These are phyloP conservation scores for Sebastes fasciatus DNA, from an alignment of 2,113 vertebrate species.

Conservation along the genomic window DNA sequence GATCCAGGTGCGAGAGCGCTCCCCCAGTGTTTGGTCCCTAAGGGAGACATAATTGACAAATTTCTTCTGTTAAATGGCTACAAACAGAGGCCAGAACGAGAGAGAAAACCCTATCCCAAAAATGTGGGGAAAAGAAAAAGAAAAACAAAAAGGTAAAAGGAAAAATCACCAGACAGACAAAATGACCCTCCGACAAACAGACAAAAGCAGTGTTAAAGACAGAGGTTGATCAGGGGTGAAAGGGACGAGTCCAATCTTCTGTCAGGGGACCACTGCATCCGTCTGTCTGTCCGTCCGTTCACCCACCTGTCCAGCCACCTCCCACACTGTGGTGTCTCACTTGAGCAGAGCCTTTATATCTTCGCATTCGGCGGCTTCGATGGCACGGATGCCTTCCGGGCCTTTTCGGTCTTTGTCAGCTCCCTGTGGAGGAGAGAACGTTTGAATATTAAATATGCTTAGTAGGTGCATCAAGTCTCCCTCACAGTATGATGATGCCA, in stretches of 20 bases:
- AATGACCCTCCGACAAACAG: constrained; percentile 80
- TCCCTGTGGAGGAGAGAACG: constrained; percentile 85
- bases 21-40: constrained; percentile 73
- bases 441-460: constrained; percentile 52
- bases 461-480: not conserved
- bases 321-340: constrained; percentile 78
- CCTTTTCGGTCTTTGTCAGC: constrained; percentile 92
- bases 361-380: constrained; percentile 90
- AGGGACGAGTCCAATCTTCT: constrained; percentile 78
- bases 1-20: constrained; percentile 49
- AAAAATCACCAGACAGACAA: constrained; percentile 68
- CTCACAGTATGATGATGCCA: constrained; percentile 20
- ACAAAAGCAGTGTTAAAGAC: constrained; percentile 89
- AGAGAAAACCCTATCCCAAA: constrained; percentile 69
- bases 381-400: constrained; percentile 88
- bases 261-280: constrained; percentile 80
- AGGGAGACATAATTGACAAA: constrained; percentile 65
- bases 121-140: constrained; percentile 75
- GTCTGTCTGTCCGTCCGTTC: constrained; percentile 76
- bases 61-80: constrained; percentile 68
- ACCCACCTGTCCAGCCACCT: constrained; percentile 71
- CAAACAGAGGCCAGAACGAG: constrained; percentile 79
- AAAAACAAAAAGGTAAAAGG: constrained; percentile 79
- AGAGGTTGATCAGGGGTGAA: constrained; percentile 84
- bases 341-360: constrained; percentile 94